Base-by-base conservation (phyloP, 2,113 vertebrate genomes). In the Tiliqua scincoides region DNA sequence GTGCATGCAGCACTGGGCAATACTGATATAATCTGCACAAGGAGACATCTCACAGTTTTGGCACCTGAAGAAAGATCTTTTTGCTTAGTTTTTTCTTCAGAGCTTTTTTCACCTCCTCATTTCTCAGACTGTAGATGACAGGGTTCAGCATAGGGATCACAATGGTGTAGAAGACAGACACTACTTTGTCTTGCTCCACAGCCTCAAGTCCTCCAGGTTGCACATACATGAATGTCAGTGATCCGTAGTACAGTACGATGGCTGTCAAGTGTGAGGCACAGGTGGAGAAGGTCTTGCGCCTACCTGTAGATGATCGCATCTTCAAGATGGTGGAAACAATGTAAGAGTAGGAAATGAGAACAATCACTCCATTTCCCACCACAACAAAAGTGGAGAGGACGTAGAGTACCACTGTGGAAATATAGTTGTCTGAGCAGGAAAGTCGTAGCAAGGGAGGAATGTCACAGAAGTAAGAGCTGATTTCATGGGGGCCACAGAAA, bases 401-500 rank as follows among this genome's bases (percentile, higher is more conserved):
- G 21, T 91, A 82, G 85, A 92, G 90, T 0, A 87, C 86, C 87
- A 81, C 79, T 40, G 84, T 83, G 63, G 92, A 91, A 54, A 89
- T 40, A 0, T 43, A 57, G 8, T 70, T 81, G 35, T 92, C 78
- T 23, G 89, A 90, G 62, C 89, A 94, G 68, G 94, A 84, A 48
- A 94, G 20, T 18, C 89, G 73, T 0, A 95, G 35, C 0, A 94
- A 85, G 6, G 94, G 87, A 4, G 94, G 94, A 2, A 95, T 91
- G 18, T 95, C 93, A 37, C 91, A 92, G 80, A 92, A 94, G 62
- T 90, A 95, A 77, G 92, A 88, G 5, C 88, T 91, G 82, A 94
- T 90, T 32, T 87, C 93, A 15, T 23, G 76, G 43, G 90, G 84
- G 67, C 87, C 88, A 80, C 91, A 93, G 90, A 91, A 94, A 8